phyloP scores from a whole-genome alignment of 2,113 vertebrate species.

The Actenoides hombroni region DNA sequence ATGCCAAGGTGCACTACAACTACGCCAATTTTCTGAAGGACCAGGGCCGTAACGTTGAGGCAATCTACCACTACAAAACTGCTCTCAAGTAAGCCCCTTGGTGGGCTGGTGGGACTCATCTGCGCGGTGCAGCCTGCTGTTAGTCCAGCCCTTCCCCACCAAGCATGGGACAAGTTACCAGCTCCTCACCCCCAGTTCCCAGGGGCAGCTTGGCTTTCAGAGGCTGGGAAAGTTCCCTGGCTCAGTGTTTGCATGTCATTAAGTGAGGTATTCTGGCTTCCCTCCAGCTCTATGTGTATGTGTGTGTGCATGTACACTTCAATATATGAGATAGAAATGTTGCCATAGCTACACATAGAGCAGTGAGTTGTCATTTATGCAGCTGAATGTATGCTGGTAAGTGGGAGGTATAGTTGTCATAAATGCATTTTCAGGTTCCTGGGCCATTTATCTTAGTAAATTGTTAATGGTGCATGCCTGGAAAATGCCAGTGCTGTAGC shows the following conservation, averaged over 20 bases:
- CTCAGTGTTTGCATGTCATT: not conserved
- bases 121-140: not conserved
- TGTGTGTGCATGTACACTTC: not conserved
- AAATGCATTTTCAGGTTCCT: constrained; percentile 36
- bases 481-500: not conserved
- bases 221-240: not conserved
- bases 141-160: not conserved
- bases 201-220: not conserved
- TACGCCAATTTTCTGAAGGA: constrained; percentile 98
- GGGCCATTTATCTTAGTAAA: constrained; percentile 41
- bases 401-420: constrained; percentile 31
- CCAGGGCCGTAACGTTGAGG: constrained; percentile 83
- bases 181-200: not conserved
- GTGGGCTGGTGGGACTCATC: accelerated
- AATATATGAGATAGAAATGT: constrained; percentile 3
- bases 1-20: constrained; percentile 99
- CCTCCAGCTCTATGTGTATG: not conserved
- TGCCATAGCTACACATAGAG: not conserved
- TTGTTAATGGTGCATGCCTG: constrained; percentile 33
- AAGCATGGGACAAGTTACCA: accelerated
- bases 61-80: constrained; percentile 90
- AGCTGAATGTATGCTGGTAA: not conserved
- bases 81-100: constrained; percentile 80
- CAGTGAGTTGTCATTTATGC: not conserved
- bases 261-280: not conserved